A percentile compares a stretch with the other conserved stretches of the same genome.
These are phyloP conservation scores for Mareca penelope DNA, from an alignment of 2,797 vertebrate genomes.

Conservation along the genomic window DNA sequence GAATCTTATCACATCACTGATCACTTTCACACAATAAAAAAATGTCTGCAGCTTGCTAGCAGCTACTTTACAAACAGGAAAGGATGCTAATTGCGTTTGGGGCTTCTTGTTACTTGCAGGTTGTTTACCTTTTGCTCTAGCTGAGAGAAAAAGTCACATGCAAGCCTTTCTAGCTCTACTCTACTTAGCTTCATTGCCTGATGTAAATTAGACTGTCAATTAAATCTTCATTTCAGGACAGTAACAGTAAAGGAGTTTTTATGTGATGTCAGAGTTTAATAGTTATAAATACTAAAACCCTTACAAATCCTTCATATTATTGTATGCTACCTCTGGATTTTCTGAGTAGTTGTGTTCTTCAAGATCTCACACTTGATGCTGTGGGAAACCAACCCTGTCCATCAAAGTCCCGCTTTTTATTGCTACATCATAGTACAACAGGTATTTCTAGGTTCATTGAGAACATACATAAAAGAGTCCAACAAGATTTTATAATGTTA, in stretches of 20 bases:
- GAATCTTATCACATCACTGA: not conserved
- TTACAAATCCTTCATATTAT: not conserved
- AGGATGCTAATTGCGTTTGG: not conserved
- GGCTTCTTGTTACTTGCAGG: not conserved
- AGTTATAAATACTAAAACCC: not conserved
- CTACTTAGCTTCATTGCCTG: not conserved
- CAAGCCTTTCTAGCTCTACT: not conserved
- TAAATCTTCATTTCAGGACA: not conserved
- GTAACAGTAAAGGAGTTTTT: not conserved
- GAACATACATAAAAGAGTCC: not conserved
- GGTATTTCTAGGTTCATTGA: not conserved
- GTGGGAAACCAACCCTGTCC: not conserved
- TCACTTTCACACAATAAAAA: not conserved
- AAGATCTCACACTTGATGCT: not conserved
- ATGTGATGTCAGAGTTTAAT: not conserved
- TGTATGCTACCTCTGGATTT: not conserved
- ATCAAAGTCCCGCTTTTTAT: not conserved
- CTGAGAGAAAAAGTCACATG: not conserved
- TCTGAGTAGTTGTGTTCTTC: not conserved
- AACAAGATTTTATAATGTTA: not conserved
- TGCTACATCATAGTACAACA: not conserved
- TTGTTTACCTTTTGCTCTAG: not conserved
- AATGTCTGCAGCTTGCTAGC: not conserved
- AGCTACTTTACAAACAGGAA: not conserved
- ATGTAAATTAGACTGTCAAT: not conserved